These are phyloP conservation scores for Dascyllus trimaculatus DNA, from an alignment of 2,113 vertebrate species.

Conservation along the genomic window DNA sequence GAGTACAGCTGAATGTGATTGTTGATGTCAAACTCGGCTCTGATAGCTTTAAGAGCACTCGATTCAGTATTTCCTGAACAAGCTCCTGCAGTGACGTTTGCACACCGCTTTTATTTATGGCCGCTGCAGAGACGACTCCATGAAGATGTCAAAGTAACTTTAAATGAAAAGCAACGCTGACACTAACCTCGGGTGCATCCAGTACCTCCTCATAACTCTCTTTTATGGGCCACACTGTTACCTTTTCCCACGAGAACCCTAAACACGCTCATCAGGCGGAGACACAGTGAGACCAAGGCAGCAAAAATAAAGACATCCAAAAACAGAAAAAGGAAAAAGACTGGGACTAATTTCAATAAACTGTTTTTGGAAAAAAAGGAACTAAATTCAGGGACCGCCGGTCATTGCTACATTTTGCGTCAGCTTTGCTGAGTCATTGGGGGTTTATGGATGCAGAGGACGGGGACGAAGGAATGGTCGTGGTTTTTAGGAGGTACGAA, in stretches of 20 bases:
- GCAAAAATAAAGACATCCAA: conserved; percentile 15
- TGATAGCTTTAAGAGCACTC: conserved; percentile 14
- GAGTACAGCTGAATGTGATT: conserved; percentile 45
- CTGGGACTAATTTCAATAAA: conserved; percentile 31
- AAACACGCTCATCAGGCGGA: conserved; percentile 42
- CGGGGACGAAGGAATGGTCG: conserved; percentile 4
- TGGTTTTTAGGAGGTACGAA: background rate
- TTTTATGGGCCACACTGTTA: conserved; percentile 78
- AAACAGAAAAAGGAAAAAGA: background rate
- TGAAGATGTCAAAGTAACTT: conserved; percentile 77
- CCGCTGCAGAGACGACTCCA: conserved; percentile 53
- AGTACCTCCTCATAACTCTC: conserved; percentile 78
- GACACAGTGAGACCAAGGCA: background rate
- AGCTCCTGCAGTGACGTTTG: conserved; percentile 39
- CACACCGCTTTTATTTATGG: conserved; percentile 58
- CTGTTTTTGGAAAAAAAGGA: conserved; percentile 11
- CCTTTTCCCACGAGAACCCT: conserved; percentile 78
- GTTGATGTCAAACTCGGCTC: conserved; percentile 27
- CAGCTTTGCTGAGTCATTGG: conserved; percentile 22
- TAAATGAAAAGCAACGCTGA: conserved; percentile 76
- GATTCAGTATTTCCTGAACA: conserved; percentile 48
- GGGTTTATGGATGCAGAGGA: conserved; percentile 13
- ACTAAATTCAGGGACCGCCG: background rate
- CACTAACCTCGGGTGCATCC: conserved; percentile 73
- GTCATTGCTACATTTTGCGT: conserved; percentile 7